These are phyloP conservation scores for Ladona fulva DNA, from an alignment of 1,140 invertebrate species.

Conservation along the genomic window DNA sequence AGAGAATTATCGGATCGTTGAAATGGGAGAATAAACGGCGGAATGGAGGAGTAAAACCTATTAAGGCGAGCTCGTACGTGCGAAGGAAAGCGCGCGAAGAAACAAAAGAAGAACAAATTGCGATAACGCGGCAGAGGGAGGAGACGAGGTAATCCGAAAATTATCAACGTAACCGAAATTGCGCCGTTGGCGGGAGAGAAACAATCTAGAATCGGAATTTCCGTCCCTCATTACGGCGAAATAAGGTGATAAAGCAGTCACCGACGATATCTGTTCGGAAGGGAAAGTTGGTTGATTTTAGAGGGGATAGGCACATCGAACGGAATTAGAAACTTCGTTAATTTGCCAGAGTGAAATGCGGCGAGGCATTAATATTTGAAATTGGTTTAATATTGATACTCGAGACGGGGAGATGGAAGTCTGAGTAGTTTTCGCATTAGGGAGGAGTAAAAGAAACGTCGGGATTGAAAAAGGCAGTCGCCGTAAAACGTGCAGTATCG, in stretches of 20 bases:
- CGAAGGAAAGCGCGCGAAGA: not conserved
- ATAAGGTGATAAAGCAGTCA: conserved; percentile 1
- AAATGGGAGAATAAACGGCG: not conserved
- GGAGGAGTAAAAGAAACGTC: too few species aligned
- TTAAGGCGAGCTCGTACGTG: not conserved
- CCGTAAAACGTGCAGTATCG: too few species aligned
- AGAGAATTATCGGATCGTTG: not conserved
- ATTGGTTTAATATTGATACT: conserved; percentile 4
- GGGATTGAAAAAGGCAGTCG: too few species aligned
- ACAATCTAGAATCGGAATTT: conserved; percentile 2
- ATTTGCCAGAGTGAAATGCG: not conserved
- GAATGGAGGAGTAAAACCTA: not conserved
- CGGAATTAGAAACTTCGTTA: conserved; percentile 5
- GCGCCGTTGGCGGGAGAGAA: not conserved
- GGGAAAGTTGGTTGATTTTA: not conserved
- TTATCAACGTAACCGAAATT: conserved; percentile 7
- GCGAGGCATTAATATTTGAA: not conserved
- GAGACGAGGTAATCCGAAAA: not conserved
- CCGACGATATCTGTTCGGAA: not conserved
- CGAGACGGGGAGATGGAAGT: not conserved
- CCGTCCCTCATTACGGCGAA: not conserved
- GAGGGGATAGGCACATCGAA: not conserved
- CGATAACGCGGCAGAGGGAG: not conserved
- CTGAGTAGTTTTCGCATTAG: too few species aligned
- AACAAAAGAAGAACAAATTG: not conserved